These are phyloP conservation scores for Urophycis tenuis DNA, from an alignment of 2,797 vertebrate genomes.

Conservation along the genomic window DNA sequence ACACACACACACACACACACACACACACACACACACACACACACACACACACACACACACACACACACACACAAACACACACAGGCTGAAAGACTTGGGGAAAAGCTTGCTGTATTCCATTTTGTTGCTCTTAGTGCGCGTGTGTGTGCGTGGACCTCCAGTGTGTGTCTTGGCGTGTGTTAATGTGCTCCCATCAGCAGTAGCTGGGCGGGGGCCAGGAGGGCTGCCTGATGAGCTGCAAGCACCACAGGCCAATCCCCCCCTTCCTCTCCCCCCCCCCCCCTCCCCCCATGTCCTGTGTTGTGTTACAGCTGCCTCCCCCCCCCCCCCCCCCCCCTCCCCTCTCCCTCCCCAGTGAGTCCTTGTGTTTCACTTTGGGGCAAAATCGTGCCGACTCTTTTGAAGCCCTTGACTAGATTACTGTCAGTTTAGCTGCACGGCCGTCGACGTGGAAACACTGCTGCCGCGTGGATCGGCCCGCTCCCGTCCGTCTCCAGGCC, in stretches of 20 bases:
- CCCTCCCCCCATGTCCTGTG: neutral
- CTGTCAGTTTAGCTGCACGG: neutral
- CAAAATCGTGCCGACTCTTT: conserved; percentile 7
- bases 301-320: conserved; percentile 36
- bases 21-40: too few species aligned
- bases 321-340: too few species aligned
- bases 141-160: conserved; percentile 30
- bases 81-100: too few species aligned
- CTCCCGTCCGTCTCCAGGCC: too few species aligned
- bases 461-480: too few species aligned
- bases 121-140: too few species aligned
- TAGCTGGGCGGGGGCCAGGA: conserved; percentile 9
- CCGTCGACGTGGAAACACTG: too few species aligned
- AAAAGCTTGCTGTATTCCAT: conserved; percentile 2
- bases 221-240: conserved; percentile 21
- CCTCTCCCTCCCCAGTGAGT: conserved; percentile 35
- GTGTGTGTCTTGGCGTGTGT: conserved; percentile 8
- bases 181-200: neutral
- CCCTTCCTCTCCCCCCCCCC: too few species aligned
- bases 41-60: too few species aligned
- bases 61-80: too few species aligned
- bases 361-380: conserved; percentile 26
- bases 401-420: conserved; percentile 3
- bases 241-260: conserved; percentile 18
- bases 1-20: too few species aligned